These are phyloP conservation scores for Pandion haliaetus DNA, from an alignment of 2,113 vertebrate genomes.

Conservation along the genomic window DNA sequence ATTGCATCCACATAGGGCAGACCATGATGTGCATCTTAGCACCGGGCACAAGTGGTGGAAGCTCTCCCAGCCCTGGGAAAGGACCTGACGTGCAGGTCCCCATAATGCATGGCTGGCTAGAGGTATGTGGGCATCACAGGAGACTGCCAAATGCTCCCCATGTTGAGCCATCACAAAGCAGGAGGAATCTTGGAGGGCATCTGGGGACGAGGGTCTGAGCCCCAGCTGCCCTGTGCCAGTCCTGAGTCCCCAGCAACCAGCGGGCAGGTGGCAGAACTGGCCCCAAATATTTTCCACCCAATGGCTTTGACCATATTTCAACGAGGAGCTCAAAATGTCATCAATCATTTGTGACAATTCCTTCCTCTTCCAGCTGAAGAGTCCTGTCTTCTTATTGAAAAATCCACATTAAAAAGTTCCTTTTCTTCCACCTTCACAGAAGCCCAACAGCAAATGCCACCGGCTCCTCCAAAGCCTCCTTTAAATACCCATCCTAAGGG, in stretches of 20 bases:
- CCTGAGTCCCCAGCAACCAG: background rate
- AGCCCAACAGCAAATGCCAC: background rate
- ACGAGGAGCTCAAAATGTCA: background rate
- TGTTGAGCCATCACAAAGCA: background rate
- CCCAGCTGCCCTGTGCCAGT: background rate
- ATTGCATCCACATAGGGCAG: accelerated
- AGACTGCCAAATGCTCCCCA: accelerated
- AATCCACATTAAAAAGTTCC: background rate
- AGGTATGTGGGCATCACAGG: accelerated
- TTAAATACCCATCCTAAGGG: background rate
- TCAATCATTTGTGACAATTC: background rate
- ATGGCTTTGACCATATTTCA: background rate
- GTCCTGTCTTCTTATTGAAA: background rate
- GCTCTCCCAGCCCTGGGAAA: background rate
- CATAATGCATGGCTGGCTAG: accelerated
- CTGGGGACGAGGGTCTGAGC: background rate
- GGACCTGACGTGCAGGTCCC: background rate
- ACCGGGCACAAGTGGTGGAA: accelerated
- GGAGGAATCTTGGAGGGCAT: background rate
- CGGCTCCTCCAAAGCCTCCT: background rate
- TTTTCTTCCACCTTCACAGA: background rate
- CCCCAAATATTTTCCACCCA: background rate
- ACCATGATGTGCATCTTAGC: accelerated
- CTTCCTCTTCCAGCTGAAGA: background rate
- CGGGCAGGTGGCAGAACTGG: background rate